Base-by-base conservation (phyloP, 2,888 invertebrate species). In the Lacanobia wlatinum region DNA sequence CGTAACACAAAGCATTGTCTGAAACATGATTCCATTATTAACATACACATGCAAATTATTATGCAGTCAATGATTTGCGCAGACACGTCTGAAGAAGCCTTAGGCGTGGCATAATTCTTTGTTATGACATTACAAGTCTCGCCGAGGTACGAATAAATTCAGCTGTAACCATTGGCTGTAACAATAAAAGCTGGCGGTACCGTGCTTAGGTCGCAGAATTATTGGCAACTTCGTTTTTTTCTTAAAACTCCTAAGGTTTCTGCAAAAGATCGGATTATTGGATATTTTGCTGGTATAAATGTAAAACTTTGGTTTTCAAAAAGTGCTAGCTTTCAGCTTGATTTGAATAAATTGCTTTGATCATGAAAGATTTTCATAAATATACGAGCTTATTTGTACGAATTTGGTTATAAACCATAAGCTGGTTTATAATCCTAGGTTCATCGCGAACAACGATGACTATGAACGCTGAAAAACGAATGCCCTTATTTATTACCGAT, bases 121-220 rank as follows among this genome's bases (percentile, higher is more conserved):
- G 61, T 43, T 80, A 73, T 87, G 88, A 84, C 88, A 90, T 90
- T 89, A 86, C n/a, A 78, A 87, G 83, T 80, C 77, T 80, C 69
- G 63, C 59, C 73, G 70, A 70, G 79, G 76, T 78, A 80, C 72
- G 76, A 87, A 90, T 89, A 89, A 90, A 89, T 89, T 85, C 82
- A 76, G 86, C 81, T 87, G 87, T n/a, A n/a, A n/a, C n/a, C n/a
- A n/a, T n/a, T n/a, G n/a, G 86, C 81, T 87, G 87, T 89, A 88
- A 89, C 88, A 90, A 90, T 91, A 89, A 89, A 90, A 88, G 78
- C 71, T 83, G 80, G 59, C 70, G 61, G 21, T 23, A 59, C 28
- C 76, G 65, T 46, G 70, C 75, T 23, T 50, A 48, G 16, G 18
- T 34, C 23, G 38, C 34, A 38, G 66, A 14, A 64, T 38, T n/a